phyloP scores from a whole-genome alignment of 2,888 invertebrate genomes.

The Digitonthophagus gazella region DNA sequence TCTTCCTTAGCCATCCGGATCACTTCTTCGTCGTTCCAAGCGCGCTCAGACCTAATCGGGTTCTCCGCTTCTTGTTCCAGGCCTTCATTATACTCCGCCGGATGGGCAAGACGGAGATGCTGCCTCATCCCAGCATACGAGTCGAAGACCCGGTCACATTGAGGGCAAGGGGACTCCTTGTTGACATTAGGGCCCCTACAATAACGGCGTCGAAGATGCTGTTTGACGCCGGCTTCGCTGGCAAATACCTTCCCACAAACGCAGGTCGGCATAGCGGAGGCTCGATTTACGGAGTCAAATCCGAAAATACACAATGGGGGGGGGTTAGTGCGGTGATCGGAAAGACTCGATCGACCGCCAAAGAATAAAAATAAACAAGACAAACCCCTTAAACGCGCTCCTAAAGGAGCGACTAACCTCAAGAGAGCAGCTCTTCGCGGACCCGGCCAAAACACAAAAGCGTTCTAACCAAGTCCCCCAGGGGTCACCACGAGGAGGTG shows the following conservation, averaged over 20 bases:
- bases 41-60: background rate
- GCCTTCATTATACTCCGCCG: constrained; percentile 11
- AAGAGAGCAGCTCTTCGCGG: no score
- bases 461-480: no score
- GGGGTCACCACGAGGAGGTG: no score
- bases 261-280: background rate
- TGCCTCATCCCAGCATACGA: constrained; percentile 19
- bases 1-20: background rate
- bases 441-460: no score
- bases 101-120: constrained; percentile 17
- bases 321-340: no score
- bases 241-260: background rate
- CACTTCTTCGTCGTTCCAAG: background rate
- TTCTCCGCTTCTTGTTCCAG: background rate
- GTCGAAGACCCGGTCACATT: background rate
- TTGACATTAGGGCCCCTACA: background rate
- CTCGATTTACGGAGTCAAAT: no score
- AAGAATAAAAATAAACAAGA: no score
- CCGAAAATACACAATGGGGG: no score
- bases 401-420: no score
- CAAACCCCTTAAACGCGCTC: no score
- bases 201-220: background rate
- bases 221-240: background rate
- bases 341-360: no score
- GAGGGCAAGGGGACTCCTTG: no score